A percentile compares a stretch with the other conserved stretches of the same genome.
phyloP scores from a whole-genome alignment of 2,888 invertebrate genomes.

The Lasioglossum zephyrum region DNA sequence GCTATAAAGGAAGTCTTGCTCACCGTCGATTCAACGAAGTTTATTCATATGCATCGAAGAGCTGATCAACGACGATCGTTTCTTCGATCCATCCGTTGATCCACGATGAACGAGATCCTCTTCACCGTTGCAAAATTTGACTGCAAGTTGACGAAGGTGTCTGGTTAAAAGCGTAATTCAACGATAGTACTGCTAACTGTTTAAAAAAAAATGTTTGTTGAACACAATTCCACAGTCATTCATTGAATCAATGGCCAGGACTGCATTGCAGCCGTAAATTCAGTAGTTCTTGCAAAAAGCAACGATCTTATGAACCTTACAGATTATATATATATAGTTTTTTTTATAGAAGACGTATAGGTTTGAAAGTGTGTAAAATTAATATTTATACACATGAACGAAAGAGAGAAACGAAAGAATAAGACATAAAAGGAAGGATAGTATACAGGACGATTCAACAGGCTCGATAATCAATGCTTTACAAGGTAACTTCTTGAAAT shows the following conservation, averaged over 20 bases:
- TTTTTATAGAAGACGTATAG: slow-evolving; percentile 51
- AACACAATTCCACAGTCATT: slow-evolving; percentile 71
- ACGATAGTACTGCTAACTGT: slow-evolving; percentile 54
- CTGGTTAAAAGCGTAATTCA: slow-evolving; percentile 58
- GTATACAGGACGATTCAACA: slow-evolving; percentile 28
- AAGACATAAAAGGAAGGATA: slow-evolving; percentile 39
- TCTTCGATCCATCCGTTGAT: slow-evolving; percentile 13
- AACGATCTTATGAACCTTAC: slow-evolving; percentile 52
- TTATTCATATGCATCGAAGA: slow-evolving; percentile 21
- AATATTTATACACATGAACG: slow-evolving; percentile 39
- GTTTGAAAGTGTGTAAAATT: slow-evolving; percentile 41
- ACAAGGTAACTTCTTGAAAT: slow-evolving; percentile 44
- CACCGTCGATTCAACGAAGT: slow-evolving; percentile 7
- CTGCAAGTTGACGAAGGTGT: slow-evolving; percentile 33
- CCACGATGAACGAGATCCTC: slow-evolving; percentile 16
- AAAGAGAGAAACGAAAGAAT: slow-evolving; percentile 25
- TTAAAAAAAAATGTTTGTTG: slow-evolving; percentile 54
- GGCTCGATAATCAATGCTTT: slow-evolving; percentile 39
- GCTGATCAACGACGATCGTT: slow-evolving; percentile 13
- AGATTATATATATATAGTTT: slow-evolving; percentile 31
- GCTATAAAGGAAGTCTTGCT: slow-evolving; percentile 21
- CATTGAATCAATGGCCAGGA: slow-evolving; percentile 65
- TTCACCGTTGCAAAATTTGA: slow-evolving; percentile 51
- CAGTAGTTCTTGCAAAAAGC: slow-evolving; percentile 60
- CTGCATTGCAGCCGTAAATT: slow-evolving; percentile 63